Conservation (phyloP, 2,797 vertebrate species). For the Acanthurus leucopareius region DNA sequence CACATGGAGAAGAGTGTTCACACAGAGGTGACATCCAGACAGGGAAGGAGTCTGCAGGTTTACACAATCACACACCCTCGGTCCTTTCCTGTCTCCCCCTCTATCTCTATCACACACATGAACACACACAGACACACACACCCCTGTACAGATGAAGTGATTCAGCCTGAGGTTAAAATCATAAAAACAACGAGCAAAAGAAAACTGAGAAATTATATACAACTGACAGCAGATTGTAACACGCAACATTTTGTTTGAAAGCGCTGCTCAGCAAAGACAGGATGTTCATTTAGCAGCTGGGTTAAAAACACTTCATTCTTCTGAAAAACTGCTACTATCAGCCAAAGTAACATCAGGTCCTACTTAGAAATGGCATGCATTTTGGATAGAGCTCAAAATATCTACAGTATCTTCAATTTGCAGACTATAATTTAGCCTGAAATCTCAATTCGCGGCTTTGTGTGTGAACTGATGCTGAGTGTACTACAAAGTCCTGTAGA, state of each 20-base stretch:
- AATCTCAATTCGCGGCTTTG: not conserved
- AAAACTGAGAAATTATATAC: not conserved
- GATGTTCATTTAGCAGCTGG: not conserved
- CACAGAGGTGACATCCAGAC: conserved; percentile 67
- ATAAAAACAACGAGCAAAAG: not conserved
- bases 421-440: not conserved
- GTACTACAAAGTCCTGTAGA: not conserved
- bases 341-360: not conserved
- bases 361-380: not conserved
- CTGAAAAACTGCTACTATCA: not conserved
- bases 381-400: not conserved
- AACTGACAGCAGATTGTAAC: not conserved
- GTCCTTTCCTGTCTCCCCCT: too few relatives aligned
- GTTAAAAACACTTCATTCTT: not conserved
- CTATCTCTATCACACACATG: not conserved
- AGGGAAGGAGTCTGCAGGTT: conserved; percentile 19
- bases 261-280: not conserved
- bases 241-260: not conserved
- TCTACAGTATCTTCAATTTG: not conserved
- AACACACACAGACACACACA: not conserved
- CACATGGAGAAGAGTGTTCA: conserved; percentile 40
- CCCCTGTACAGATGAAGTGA: not conserved
- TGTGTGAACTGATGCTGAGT: not conserved
- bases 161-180: not conserved
- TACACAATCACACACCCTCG: conserved; percentile 8